Percentiles rank a stretch among this genome's conserved stretches.
Evolutionary conservation across 2,113 vertebrate genomes (phyloP).

Genomic region (human): GRCh38 chr15:44696001-44696500

Average conservation of each 20-base stretch:
- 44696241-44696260: background rate
- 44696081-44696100: background rate
- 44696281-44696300: no score
- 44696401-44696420: background rate
- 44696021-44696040: background rate
- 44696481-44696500: background rate
- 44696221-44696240: background rate
- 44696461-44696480: background rate
- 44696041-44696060: background rate
- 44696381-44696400: constrained; percentile 1
- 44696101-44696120: background rate
- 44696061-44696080: background rate
- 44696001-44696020: background rate
- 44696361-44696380: background rate
- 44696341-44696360: background rate
- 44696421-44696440: background rate
- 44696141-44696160: background rate
- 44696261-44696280: background rate
- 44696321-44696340: background rate
- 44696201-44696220: background rate
- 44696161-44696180: background rate
- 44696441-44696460: background rate
- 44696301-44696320: background rate
- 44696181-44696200: background rate
- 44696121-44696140: background rate